These are phyloP conservation scores for Harpalus rubripes DNA, from an alignment of 2,888 invertebrate species.

Conservation along the genomic window DNA sequence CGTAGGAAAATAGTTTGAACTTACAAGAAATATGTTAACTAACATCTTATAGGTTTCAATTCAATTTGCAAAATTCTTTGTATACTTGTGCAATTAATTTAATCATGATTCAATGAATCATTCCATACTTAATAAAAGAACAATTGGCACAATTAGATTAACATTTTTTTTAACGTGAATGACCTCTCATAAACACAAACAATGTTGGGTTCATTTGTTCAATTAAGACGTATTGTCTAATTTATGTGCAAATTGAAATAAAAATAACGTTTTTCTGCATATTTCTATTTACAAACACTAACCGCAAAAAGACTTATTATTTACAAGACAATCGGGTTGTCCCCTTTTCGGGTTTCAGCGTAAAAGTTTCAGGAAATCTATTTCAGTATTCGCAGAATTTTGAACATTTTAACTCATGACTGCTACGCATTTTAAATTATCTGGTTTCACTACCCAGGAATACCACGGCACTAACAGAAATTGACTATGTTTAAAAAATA, in stretches of 20 bases:
- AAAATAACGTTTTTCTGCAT: not conserved
- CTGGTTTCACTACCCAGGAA: too few species aligned
- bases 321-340: not conserved
- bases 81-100: not conserved
- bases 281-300: not conserved
- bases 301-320: not conserved
- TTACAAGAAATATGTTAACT: not conserved
- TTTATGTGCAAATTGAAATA: not conserved
- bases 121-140: slow-evolving; percentile 28
- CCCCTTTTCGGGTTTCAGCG: not conserved
- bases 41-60: not conserved
- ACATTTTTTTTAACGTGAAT: slow-evolving; percentile 35
- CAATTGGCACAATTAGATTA: slow-evolving; percentile 57
- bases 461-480: too few species aligned
- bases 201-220: slow-evolving; percentile 10
- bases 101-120: slow-evolving; percentile 41
- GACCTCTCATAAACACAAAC: slow-evolving; percentile 10
- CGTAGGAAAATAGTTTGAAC: not conserved
- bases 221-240: not conserved
- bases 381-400: too few species aligned
- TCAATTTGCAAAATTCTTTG: slow-evolving; percentile 10
- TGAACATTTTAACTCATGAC: too few species aligned
- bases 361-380: not conserved
- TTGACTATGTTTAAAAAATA: too few species aligned
- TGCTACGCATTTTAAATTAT: too few species aligned